Evolutionary conservation across 2,113 vertebrate genomes (phyloP), one percentile per base, ranked within the genome.

Genomic region (Paracanthobrama guichenoti): DNA sequence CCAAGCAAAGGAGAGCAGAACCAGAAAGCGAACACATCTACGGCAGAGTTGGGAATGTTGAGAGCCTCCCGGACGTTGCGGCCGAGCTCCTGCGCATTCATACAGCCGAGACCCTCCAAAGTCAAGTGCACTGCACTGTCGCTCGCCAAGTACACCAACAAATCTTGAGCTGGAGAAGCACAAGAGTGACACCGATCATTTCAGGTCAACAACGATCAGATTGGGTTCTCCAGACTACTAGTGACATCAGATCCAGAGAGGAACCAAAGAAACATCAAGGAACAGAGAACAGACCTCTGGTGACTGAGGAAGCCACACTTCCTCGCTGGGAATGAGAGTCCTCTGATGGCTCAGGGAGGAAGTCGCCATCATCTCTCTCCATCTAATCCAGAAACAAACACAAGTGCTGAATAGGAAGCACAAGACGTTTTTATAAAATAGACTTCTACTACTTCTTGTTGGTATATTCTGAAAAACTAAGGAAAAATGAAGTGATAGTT

Each of bases 1-100:
- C 97, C 97, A 2, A 98, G 93, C 50, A 97, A 89, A 0, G 96
- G 96, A 13, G 97, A 98, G 79, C 93, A 92, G 0, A 98, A 95
- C 97, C 97, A 98, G 75, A 97, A 93, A 0, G 96, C 92, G 9
- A 97, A 97, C 77, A 83, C 91, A 0, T 97, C 96, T 78, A 93
- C 89, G 14, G 92, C 88, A 1, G 91, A 72, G 4, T 96, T 95
- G 0, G 96, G 95, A 85, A 97, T 92, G 82, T 92, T 91, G 69
- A 97, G 93, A 66, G 93, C 90, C 16, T 96, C 96, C 0, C 95
- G 93, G 78, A 97, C 89, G 6, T 89, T 91, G 0, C 95, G 95
- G 55, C 95, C 93, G 74, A 98, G 87, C 89, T 97, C 97, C 13
- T 95, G 95, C 4, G 95, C 95, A 1, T 85, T 95, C 74, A 80